Base-by-base conservation (phyloP, 1,140 invertebrate genomes). In the Lutraria rhynchaena region DNA sequence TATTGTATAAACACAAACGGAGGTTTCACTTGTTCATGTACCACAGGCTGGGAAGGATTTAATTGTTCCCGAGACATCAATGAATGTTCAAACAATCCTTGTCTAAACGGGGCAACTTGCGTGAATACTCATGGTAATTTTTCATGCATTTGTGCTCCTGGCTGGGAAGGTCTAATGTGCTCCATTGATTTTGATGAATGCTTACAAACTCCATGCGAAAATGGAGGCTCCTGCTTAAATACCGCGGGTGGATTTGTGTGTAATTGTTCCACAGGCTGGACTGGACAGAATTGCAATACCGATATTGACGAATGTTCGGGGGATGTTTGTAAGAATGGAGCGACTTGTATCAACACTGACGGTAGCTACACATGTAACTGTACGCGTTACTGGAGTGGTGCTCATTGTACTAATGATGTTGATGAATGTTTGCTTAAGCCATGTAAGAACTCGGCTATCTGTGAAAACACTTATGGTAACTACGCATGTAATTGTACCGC, bases 251-350 rank as follows among this genome's bases (percentile, higher is more conserved):
- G 22, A 13, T 67, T 29, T 29, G 31, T n/a, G 0, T 67, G 63
- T 19, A 31, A 19, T 5, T 67, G 63, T 31, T 0, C 4, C 17
- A 0, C 24, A 3, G 44, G 44, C 0, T 67, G 63, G 63, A 29
- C 44, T 0, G 63, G 63, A 3, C 0, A 31, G 1, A 44, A 49
- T 15, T 67, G 63, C 19, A 24, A 65, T 5, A 44, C 61, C 1
- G 37, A 46, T 11, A 27, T 65, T 9, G 27, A 44, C 4, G 37
- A 22, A 65, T 65, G 61, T 44, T 3, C 9, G 19, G 3, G 92
- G 22, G 94, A 95, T 81, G 97, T 97, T 0, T 99, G 98, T 87
- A 93, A 95, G 82, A 99, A 99, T 91, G 96, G 95, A 29, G 98
- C 27, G 24, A 57, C 63, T 3, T 80, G 76, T 44, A 41, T 24